These are phyloP conservation scores for Anseranas semipalmata DNA, from an alignment of 2,113 vertebrate genomes.

Conservation along the genomic window DNA sequence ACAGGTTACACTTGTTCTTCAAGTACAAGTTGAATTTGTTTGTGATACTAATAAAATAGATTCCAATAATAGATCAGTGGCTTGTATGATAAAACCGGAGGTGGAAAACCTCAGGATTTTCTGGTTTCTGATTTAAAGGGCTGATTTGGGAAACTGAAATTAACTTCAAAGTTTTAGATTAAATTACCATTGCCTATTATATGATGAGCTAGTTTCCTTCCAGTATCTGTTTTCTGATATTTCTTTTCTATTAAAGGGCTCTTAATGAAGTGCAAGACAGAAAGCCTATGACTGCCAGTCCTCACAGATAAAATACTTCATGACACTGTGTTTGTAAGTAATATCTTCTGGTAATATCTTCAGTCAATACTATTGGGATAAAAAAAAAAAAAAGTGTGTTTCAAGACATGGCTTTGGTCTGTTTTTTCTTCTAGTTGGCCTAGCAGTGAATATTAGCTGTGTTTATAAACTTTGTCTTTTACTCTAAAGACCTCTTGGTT, in stretches of 20 bases:
- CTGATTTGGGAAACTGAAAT: conserved; percentile 11
- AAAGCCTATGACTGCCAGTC: background rate
- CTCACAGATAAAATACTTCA: background rate
- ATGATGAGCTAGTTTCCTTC: background rate
- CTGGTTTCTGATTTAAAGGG: background rate
- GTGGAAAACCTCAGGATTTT: conserved; percentile 22
- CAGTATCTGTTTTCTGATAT: background rate
- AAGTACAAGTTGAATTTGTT: background rate
- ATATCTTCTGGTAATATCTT: background rate
- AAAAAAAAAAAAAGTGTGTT: background rate
- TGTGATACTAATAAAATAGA: background rate
- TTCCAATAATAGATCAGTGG: background rate
- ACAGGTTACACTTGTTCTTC: conserved; percentile 27
- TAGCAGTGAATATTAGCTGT: background rate
- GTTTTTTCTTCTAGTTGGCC: background rate
- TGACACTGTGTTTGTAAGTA: background rate
- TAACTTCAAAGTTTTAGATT: background rate
- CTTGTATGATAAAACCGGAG: background rate
- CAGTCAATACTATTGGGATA: background rate
- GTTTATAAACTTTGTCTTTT: background rate
- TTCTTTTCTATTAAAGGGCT: background rate
- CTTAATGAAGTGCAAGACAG: background rate
- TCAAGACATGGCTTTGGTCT: background rate
- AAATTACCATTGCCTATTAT: background rate
- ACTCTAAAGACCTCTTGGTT: background rate